These are phyloP conservation scores for Apteryx mantelli DNA, from an alignment of 2,113 vertebrate species.

Conservation along the genomic window DNA sequence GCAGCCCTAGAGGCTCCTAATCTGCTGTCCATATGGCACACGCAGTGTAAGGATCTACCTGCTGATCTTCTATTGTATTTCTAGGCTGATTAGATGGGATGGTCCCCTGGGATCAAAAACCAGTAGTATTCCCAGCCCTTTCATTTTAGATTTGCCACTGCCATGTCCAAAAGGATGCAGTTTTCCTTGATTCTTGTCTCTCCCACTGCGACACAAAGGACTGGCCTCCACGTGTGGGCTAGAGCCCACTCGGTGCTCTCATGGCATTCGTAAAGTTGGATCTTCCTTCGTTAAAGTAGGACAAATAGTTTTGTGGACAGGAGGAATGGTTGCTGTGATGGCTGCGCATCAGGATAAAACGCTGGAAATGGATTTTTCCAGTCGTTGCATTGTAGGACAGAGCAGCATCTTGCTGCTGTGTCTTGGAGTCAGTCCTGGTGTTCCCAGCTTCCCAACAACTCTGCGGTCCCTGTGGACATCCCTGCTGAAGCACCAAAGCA, in stretches of 20 bases:
- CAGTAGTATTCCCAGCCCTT: background rate
- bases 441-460: background rate
- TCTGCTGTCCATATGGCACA: conserved; percentile 35
- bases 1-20: conserved; percentile 16
- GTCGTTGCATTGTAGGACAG: rapidly evolving
- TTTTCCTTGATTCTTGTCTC: background rate
- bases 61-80: background rate
- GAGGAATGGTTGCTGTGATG: rapidly evolving
- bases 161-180: background rate
- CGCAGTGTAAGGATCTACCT: background rate
- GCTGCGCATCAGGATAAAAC: background rate
- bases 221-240: background rate
- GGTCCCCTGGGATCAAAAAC: background rate
- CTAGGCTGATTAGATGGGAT: background rate
- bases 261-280: rapidly evolving
- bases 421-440: background rate
- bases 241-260: rapidly evolving
- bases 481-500: rapidly evolving
- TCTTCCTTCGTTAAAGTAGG: rapidly evolving
- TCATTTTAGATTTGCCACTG: background rate
- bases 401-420: background rate
- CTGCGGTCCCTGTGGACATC: rapidly evolving
- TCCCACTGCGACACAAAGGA: rapidly evolving
- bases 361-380: background rate
- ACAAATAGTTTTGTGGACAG: background rate